phyloP scores from a whole-genome alignment of 2,888 invertebrate genomes.

The Agrilus biguttatus region DNA sequence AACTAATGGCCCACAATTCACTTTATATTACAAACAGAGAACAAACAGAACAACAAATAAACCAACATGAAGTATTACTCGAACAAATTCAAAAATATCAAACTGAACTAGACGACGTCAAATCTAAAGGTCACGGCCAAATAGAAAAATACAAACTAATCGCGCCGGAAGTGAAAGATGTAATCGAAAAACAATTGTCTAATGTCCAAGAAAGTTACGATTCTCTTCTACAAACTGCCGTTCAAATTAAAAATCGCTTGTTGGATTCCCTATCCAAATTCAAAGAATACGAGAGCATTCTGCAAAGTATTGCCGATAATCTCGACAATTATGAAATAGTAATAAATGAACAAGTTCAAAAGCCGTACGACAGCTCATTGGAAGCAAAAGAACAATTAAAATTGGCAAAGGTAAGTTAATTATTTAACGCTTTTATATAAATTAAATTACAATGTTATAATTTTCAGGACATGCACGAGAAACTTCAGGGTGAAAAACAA shows the following conservation, averaged over 20 bases:
- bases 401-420: slow-evolving; percentile 39
- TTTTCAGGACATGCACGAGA: slow-evolving; percentile 54
- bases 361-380: slow-evolving; percentile 58
- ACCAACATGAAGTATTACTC: slow-evolving; percentile 66
- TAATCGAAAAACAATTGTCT: slow-evolving; percentile 70
- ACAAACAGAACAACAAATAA: slow-evolving; percentile 80
- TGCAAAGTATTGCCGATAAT: slow-evolving; percentile 72
- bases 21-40: slow-evolving; percentile 82
- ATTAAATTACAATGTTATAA: too few relatives aligned
- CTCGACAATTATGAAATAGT: slow-evolving; percentile 67
- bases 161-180: slow-evolving; percentile 58
- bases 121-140: slow-evolving; percentile 69
- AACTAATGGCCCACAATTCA: slow-evolving; percentile 91
- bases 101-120: slow-evolving; percentile 63
- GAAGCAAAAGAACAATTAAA: slow-evolving; percentile 60
- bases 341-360: slow-evolving; percentile 57
- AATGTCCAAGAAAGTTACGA: slow-evolving; percentile 91
- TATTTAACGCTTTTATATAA: too few relatives aligned
- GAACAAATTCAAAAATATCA: slow-evolving; percentile 75
- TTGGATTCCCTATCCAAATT: slow-evolving; percentile 83
- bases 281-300: slow-evolving; percentile 81
- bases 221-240: slow-evolving; percentile 73
- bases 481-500: slow-evolving; percentile 77
- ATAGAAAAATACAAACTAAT: slow-evolving; percentile 63
- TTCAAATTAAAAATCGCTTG: slow-evolving; percentile 79